Base-by-base conservation (phyloP, 2,113 vertebrate species). In the Caracal caracal region DNA sequence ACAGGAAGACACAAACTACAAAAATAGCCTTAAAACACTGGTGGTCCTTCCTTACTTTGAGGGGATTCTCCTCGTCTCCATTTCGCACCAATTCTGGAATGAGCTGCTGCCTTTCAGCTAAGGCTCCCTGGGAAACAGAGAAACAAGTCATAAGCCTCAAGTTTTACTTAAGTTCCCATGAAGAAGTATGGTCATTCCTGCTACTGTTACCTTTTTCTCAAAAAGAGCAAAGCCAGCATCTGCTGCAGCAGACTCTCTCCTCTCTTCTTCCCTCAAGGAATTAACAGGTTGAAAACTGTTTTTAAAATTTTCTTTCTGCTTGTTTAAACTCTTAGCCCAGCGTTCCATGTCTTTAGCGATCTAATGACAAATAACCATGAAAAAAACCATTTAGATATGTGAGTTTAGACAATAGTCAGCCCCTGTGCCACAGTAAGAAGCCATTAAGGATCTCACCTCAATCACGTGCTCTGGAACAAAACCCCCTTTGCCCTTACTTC, bases 291-390 rank as follows among this genome's bases (percentile, higher is more conserved):
- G 99, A 98, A 99, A 99, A 98, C 99, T 99, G 49, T 99, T 99
- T 94, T 98, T 99, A 98, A 99, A 99, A 97, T 99, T 99, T 96
- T 99, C 99, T 88, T 99, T 99, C 97, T 99, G 99, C 93, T 99
- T 99, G 98, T 99, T 99, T 84, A 99, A 98, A 97, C 99, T 99
- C 99, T 99, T 99, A 80, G 99, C 99, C 99, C 99, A 99, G n/a
- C 99, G 99, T 85, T 99, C 99, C 99, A 99, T 99, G 97, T 99
- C 99, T 98, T 99, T 99, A 88, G 99, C 99, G 68, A 99, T 99
- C 99, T 99, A 98, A 90, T 76, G 96, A 24, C 51, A 96, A 89
- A 89, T 43, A 61, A 90, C 49, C 47, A 94, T 1, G 24, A 75
- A 56, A 86, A 37, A 86, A 83, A 51, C 22, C 16, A 35, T 11